phyloP scores from a whole-genome alignment of 2,888 invertebrate species.

The Athripsodes cinereus region DNA sequence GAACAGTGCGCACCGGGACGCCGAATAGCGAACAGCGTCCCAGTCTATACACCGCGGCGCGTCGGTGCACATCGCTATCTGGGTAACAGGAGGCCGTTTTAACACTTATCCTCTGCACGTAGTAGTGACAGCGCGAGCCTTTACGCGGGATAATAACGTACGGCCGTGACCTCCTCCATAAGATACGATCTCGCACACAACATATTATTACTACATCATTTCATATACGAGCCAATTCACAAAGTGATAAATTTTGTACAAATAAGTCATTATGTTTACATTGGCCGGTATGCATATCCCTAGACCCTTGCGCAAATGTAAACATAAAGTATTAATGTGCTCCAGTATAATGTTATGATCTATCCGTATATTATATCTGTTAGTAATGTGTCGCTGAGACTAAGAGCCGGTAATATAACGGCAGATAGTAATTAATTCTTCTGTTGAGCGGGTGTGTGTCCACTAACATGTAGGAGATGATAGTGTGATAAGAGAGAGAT shows the following conservation, averaged over 20 bases:
- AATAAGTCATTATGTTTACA: constrained; percentile 1
- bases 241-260: neutral
- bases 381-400: neutral
- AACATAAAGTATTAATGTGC: constrained; percentile 12
- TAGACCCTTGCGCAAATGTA: constrained; percentile 18
- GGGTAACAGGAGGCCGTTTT: neutral
- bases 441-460: neutral
- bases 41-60: neutral
- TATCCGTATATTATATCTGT: neutral
- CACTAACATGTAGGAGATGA: neutral
- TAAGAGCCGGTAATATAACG: neutral
- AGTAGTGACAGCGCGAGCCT: constrained; percentile 4
- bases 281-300: neutral
- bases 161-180: constrained; percentile 7
- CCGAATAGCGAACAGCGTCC: constrained; percentile 12
- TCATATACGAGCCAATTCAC: neutral
- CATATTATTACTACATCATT: neutral
- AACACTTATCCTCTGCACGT: neutral
- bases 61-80: neutral
- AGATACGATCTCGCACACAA: neutral
- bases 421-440: neutral
- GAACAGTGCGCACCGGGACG: constrained; percentile 24
- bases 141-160: constrained; percentile 7
- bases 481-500: neutral
- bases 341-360: neutral